phyloP scores from a whole-genome alignment of 2,888 invertebrate genomes.

The Tenthredo notha region DNA sequence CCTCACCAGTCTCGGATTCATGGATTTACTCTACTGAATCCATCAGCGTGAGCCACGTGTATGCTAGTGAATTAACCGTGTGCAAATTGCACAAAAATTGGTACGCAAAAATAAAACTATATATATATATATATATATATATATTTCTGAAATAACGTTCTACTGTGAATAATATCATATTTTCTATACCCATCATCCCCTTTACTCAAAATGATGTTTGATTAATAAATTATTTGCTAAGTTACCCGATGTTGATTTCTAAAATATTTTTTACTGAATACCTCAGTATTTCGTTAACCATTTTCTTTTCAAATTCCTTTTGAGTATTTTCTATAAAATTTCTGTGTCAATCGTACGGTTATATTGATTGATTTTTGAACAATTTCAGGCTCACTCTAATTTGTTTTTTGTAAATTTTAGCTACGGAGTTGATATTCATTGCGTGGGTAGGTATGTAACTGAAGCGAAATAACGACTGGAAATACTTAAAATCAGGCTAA shows the following conservation, averaged over 20 bases:
- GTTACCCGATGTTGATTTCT: no score
- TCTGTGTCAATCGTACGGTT: background rate
- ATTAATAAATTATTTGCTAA: no score
- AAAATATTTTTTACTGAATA: background rate
- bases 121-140: no score
- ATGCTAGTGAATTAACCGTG: background rate
- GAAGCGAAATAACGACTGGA: conserved; percentile 16
- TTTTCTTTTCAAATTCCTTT: background rate
- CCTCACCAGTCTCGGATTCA: background rate
- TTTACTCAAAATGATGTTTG: background rate
- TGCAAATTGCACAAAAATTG: background rate
- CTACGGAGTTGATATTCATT: background rate
- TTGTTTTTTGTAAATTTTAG: background rate
- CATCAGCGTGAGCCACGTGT: background rate
- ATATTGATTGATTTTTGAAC: background rate
- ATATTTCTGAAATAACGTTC: background rate
- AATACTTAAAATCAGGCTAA: conserved; percentile 17
- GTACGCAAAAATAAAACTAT: background rate
- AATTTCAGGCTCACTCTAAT: background rate
- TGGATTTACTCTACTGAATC: background rate
- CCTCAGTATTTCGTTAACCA: background rate
- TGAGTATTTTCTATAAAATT: background rate
- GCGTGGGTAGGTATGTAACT: background rate
- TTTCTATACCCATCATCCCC: background rate
- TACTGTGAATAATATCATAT: background rate